Evolutionary conservation across 1,140 invertebrate species (phyloP).

Genomic region (Brachionus rotundiformis): DNA sequence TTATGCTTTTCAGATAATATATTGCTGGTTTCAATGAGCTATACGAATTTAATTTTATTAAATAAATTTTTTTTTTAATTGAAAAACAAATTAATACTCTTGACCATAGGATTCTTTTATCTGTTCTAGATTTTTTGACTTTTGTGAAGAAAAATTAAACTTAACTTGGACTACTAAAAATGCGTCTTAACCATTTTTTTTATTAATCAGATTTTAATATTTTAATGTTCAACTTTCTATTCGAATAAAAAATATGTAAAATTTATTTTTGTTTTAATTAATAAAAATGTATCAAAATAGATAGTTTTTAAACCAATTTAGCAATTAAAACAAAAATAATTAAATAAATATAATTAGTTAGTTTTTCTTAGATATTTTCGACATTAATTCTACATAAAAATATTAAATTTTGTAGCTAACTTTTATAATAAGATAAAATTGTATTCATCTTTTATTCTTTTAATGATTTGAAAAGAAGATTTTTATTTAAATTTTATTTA

Average conservation of each 20-base stretch:
- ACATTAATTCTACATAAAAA: too few species aligned
- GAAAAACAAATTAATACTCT: not conserved
- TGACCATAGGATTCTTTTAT: not conserved
- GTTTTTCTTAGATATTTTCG: too few species aligned
- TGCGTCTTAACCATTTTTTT: not conserved
- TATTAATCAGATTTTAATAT: not conserved
- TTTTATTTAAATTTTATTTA: too few species aligned
- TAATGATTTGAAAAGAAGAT: too few species aligned
- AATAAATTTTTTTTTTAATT: slow-evolving; percentile 12
- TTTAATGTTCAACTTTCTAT: slow-evolving; percentile 15
- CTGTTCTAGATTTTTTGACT: not conserved
- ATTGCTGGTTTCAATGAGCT: not conserved
- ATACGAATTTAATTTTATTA: not conserved
- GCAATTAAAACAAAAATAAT: too few species aligned
- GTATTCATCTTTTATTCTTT: too few species aligned
- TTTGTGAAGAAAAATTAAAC: not conserved
- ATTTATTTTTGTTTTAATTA: not conserved
- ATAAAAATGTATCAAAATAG: not conserved
- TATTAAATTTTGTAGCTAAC: too few species aligned
- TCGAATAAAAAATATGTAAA: not conserved
- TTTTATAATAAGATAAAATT: too few species aligned
- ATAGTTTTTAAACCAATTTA: not conserved
- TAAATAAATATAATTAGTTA: too few species aligned
- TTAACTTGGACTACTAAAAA: not conserved
- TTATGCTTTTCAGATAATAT: slow-evolving; percentile 45